Conservation (phyloP, 2,113 vertebrate genomes). For the Glareola pratincola region DNA sequence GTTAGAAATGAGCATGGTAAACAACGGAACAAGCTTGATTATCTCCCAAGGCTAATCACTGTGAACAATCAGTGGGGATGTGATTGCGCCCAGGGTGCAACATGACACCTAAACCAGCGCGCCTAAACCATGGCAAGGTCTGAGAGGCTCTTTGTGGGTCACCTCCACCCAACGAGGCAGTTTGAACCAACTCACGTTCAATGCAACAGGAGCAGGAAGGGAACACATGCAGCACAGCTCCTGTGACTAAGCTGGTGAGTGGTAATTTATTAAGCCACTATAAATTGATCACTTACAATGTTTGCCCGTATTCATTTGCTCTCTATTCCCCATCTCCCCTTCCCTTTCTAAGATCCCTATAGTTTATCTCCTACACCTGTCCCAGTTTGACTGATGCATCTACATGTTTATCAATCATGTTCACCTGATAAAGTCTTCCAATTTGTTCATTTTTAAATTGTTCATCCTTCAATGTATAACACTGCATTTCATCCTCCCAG, state of each 20-base stretch:
- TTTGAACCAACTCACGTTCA: not conserved
- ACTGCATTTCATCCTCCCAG: not conserved
- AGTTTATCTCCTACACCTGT: not conserved
- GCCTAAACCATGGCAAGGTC: not conserved
- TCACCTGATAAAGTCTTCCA: not conserved
- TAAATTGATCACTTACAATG: not conserved
- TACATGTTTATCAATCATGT: not conserved
- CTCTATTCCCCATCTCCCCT: not conserved
- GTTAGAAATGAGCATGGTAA: not conserved
- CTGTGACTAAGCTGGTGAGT: not conserved
- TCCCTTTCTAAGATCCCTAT: not conserved
- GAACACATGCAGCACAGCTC: not conserved
- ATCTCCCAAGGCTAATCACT: not conserved
- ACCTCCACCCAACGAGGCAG: not conserved
- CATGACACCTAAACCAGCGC: not conserved
- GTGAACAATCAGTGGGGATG: not conserved
- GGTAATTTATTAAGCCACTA: not conserved
- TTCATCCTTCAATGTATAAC: not conserved
- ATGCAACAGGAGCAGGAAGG: not conserved
- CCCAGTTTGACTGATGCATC: not conserved
- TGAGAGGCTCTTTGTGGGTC: not conserved
- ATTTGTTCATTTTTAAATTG: not conserved
- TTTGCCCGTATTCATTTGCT: not conserved
- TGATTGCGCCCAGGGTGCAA: not conserved
- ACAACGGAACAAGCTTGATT: fast-evolving